Percentiles rank a stretch among this genome's conserved stretches.
Conservation (phyloP, 1,140 invertebrate species). For the Matsumurasca onukii region DNA sequence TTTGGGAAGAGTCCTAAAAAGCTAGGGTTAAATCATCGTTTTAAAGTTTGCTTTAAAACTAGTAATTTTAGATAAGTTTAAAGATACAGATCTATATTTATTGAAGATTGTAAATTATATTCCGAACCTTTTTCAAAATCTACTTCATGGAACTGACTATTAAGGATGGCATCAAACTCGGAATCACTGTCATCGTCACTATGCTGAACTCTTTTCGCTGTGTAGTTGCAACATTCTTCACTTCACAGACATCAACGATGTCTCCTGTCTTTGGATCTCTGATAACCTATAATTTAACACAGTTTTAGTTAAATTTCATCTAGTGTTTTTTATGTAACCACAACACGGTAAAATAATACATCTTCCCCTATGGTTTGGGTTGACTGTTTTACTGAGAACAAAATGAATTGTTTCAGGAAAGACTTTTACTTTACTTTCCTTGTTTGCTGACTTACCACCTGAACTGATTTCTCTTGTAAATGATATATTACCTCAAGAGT, state of each 20-base stretch:
- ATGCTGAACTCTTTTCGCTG: conserved; percentile 34
- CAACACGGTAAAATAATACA: not conserved
- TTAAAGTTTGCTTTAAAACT: no score
- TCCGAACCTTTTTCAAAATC: conserved; percentile 63
- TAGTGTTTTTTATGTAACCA: not conserved
- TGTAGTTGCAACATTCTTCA: conserved; percentile 41
- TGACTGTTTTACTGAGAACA: not conserved
- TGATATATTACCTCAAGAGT: conserved; percentile 53
- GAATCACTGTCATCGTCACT: not conserved
- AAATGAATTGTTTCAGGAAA: not conserved
- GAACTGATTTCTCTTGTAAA: no score
- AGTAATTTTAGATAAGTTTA: no score
- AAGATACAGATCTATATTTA: no score
- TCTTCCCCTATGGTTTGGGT: not conserved
- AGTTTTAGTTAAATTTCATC: not conserved
- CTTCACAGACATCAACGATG: conserved; percentile 68
- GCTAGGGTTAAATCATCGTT: no score
- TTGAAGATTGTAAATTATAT: no score
- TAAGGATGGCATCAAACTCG: not conserved
- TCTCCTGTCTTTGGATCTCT: conserved; percentile 70
- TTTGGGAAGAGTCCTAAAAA: no score
- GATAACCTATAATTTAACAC: conserved; percentile 52
- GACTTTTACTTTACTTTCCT: not conserved
- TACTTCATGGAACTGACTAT: conserved; percentile 42
- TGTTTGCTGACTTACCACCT: not conserved